Base-by-base conservation (phyloP, 2,113 vertebrate genomes). In the Xenopus laevis region DNA sequence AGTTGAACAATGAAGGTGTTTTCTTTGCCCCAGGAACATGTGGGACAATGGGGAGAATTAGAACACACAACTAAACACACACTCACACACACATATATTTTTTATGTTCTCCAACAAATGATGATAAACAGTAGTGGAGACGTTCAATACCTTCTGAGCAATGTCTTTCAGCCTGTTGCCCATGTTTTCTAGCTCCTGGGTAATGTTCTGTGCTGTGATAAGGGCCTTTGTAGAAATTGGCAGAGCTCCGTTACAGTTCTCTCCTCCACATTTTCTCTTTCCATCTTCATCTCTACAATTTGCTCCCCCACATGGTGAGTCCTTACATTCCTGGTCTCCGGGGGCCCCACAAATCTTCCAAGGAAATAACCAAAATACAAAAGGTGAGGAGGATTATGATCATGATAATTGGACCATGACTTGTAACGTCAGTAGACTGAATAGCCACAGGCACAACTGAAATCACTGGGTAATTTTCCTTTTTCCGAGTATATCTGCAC, bases 281-380 rank as follows among this genome's bases (percentile, higher is more conserved):
- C 91, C 92, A 0, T 0, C 17, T 0, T 78, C 12, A 55, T 92
- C 90, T 23, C 18, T 82, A 80, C 95, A 97, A 71, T 90, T 87
- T 0, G 91, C 90, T 10, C 94, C 95, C 13, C 95, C 93, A 0
- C 93, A 97, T 1, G 27, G 61, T 0, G 86, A 82, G 1, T 86
- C 68, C 2, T 82, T 15, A 1, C 92, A 95, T 65, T 78, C 88
- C 70, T 0, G 69, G 50, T 82, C 65, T 66, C 81, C 89, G 78
- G 0, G 40, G 0, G 46, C 78, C 7, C 81, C 85, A 13, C 85
- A 88, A 18, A 88, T 81, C 89, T 88, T 45, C 74, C 10, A 16
- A 72, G 44, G 3, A 27, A 62, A 65, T 11, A 23, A 20, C 10
- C 20, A 40, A 40, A 40, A 7, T 40, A 40, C 8, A 40, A 40